These are phyloP conservation scores for Eristalis tenax DNA, from an alignment of 2,888 invertebrate species.

Conservation along the genomic window DNA sequence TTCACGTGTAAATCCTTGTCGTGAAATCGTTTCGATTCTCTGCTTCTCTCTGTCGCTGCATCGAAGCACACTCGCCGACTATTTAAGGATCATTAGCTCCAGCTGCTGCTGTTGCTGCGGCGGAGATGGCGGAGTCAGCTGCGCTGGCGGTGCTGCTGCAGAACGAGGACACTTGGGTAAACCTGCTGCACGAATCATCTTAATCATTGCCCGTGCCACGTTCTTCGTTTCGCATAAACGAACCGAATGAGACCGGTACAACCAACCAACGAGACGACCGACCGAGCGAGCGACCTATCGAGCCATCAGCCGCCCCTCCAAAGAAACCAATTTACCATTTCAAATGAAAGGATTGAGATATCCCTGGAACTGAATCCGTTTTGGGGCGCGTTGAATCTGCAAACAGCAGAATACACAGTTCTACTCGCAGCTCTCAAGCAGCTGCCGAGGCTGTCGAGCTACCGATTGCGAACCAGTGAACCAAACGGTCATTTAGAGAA, in stretches of 20 bases:
- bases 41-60: neutral
- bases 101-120: neutral
- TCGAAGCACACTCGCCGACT: slow-evolving; percentile 6
- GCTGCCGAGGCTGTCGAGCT: slow-evolving; percentile 8
- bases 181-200: slow-evolving; percentile 62
- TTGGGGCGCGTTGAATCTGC: slow-evolving; percentile 58
- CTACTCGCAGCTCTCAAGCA: slow-evolving; percentile 27
- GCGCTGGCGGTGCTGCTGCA: slow-evolving; percentile 12
- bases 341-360: slow-evolving; percentile 70
- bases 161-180: slow-evolving; percentile 19
- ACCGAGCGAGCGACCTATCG: neutral
- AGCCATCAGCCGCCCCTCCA: neutral
- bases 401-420: neutral
- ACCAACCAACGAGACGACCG: neutral
- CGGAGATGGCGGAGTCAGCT: too few species aligned
- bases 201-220: slow-evolving; percentile 54
- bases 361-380: slow-evolving; percentile 61
- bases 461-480: slow-evolving; percentile 37
- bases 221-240: slow-evolving; percentile 51
- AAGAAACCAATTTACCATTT: slow-evolving; percentile 67
- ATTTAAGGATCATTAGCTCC: slow-evolving; percentile 67
- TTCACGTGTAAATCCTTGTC: slow-evolving; percentile 60
- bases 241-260: neutral
- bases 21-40: slow-evolving; percentile 38
- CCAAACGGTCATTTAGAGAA: slow-evolving; percentile 62